These are phyloP conservation scores for Meiosimyza platycephala DNA, from an alignment of 2,888 invertebrate genomes.

Conservation along the genomic window DNA sequence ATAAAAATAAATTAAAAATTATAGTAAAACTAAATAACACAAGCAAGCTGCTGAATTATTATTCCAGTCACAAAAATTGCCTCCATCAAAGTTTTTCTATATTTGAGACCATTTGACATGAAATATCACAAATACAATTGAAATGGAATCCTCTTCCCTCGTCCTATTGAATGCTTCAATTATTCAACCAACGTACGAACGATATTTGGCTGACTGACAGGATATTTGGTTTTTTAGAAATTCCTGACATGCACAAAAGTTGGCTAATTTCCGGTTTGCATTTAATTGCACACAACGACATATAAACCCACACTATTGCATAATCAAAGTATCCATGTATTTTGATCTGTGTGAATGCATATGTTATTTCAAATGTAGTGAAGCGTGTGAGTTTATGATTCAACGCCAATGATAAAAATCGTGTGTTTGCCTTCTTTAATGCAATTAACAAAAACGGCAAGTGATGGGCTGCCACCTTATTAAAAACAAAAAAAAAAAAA, in stretches of 20 bases:
- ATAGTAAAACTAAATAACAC: no score
- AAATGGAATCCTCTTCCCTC: constrained; percentile 11
- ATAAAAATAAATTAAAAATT: no score
- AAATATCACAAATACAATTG: no score
- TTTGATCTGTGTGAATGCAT: not conserved
- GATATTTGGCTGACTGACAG: not conserved
- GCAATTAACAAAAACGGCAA: constrained; percentile 11
- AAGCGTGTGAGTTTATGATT: constrained; percentile 25
- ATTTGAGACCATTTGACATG: no score
- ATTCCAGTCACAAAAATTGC: no score
- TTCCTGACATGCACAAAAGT: constrained; percentile 34
- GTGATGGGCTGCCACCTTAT: constrained; percentile 21
- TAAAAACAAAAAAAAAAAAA: not conserved
- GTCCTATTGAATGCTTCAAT: constrained; percentile 14
- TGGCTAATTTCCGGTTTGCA: constrained; percentile 36
- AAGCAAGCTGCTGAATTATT: no score
- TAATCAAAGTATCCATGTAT: not conserved
- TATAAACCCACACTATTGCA: not conserved
- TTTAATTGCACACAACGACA: constrained; percentile 26
- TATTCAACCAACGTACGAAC: constrained; percentile 2
- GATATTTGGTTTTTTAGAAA: constrained; percentile 24
- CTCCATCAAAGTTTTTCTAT: no score
- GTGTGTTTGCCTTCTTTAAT: constrained; percentile 11
- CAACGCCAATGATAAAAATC: constrained; percentile 29
- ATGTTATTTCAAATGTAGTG: not conserved